Evolutionary conservation across 2,888 invertebrate species (phyloP), one percentile per base, ranked within the genome.

Genomic region (Campopleginae sp.): DNA sequence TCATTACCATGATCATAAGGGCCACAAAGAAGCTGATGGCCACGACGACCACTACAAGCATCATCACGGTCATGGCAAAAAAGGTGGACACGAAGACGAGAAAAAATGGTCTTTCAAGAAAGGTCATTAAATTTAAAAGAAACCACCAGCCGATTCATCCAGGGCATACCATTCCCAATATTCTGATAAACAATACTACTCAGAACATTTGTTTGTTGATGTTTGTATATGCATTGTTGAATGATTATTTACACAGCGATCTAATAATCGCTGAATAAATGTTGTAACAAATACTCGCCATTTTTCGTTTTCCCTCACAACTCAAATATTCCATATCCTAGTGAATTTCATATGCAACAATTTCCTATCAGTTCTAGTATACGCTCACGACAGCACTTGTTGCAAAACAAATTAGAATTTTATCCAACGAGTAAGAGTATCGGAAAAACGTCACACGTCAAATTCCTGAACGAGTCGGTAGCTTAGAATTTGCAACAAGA

Each of bases 81-180:
- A 98, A 93, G 97, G 97, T 14, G 97, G 96, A 65, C 96, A 97
- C 90, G 96, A 96, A 85, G 96, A 96, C 88, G 96, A 97, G 93
- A 97, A 97, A 93, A 96, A 97, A 92, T 97, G 96, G 95, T 96
- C 96, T 85, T 96, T 95, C 91, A 94, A 94, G 87, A 95, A 95
- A 88, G 94, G 94, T 4, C 93, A 94, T 86, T 91, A 87, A 83
- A 88, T 63, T 76, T 8, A 8, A 4, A 38, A 66, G 86, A 86
- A 89, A 87, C 86, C 87, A 88, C 86, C 86, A 88, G 88, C 86
- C 87, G 85, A 82, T 86, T 74, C 71, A 58, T 72, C 48, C 58
- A 72, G 71, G 19, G 31, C 31, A 12, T 33, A 17, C 4, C 10
- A 42, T 27, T 17, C 19, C 75, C 23, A 17, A 23, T 8, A 65